Evolutionary conservation across 2,113 vertebrate species (phyloP), one percentile per base, ranked within the genome.

Genomic region (Zosterops hypoxanthus): DNA sequence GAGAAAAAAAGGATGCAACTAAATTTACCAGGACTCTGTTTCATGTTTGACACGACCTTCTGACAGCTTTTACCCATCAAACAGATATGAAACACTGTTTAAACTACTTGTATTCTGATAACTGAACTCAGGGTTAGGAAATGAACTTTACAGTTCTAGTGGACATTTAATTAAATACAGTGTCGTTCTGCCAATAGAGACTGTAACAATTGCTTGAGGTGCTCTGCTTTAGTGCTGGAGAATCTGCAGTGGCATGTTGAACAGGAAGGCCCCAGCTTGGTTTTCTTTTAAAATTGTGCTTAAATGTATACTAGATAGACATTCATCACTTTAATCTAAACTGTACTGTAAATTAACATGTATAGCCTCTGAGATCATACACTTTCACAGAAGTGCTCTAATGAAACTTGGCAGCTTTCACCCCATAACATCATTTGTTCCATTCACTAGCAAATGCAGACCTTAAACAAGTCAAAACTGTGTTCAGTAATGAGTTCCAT

Each of bases 311-410:
- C 95, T 97, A 96, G 97, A 92, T 94, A 92, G 92, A 96, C 93
- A 95, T 96, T 93, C 90, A 96, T 95, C 96, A 94, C 92, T 97
- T 95, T 63, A 97, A 95, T 97, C 88, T 96, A 95, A 97, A 92
- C 88, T 93, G 64, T 76, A 73, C 94, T 80, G 84, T 97, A 95
- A 97, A 97, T 97, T 89, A 97, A 94, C 98, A 88, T 98, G 96
- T 97, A 97, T 98, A 96, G 98, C 96, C 97, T 92, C 91, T 99
- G 98, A 99, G 98, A 98, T 99, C 98, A 98, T 97, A 95, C 92
- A 95, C 83, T 90, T 87, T 94, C 96, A 97, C 96, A 96, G 97
- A 98, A 98, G 97, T 97, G 96, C 95, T 97, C 98, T 98, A 98
- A 98, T 98, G 95, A 98, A 98, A 98, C 97, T 98, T 98, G 98